Conservation (phyloP, 2,888 invertebrate species). For the Ophioninae sp. region DNA sequence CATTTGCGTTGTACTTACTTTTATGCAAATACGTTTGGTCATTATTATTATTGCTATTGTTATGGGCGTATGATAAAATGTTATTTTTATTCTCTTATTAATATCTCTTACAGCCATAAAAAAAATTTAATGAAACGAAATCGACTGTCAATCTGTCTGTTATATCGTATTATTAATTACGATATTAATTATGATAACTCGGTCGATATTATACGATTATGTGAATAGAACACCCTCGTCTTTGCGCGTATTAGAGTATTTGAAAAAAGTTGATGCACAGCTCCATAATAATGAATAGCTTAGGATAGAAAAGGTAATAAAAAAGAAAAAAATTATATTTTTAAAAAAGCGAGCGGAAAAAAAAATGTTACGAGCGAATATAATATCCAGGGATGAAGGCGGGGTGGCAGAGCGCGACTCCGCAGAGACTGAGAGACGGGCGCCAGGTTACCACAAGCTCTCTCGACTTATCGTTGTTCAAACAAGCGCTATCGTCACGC, state of each 20-base stretch:
- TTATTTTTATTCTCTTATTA: no score
- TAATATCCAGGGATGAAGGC: constrained; percentile 53
- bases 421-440: constrained; percentile 48
- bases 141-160: no score
- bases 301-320: constrained; percentile 1
- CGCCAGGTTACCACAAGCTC: constrained; percentile 68
- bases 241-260: constrained; percentile 3
- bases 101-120: no score
- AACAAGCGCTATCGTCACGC: constrained; percentile 76
- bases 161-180: no score
- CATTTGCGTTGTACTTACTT: no score
- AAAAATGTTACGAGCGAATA: constrained; percentile 35
- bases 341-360: background rate
- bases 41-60: no score
- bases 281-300: constrained; percentile 32
- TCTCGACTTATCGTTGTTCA: constrained; percentile 76
- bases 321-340: background rate
- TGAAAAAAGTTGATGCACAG: constrained; percentile 10
- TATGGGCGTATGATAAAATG: no score
- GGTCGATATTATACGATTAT: no score
- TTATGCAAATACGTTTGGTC: no score
- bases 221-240: background rate
- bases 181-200: no score
- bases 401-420: constrained; percentile 45
- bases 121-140: no score